Evolutionary conservation across 1,140 invertebrate species (phyloP), one percentile per base, ranked within the genome.

Genomic region (Drosophila grimshawi): DNA sequence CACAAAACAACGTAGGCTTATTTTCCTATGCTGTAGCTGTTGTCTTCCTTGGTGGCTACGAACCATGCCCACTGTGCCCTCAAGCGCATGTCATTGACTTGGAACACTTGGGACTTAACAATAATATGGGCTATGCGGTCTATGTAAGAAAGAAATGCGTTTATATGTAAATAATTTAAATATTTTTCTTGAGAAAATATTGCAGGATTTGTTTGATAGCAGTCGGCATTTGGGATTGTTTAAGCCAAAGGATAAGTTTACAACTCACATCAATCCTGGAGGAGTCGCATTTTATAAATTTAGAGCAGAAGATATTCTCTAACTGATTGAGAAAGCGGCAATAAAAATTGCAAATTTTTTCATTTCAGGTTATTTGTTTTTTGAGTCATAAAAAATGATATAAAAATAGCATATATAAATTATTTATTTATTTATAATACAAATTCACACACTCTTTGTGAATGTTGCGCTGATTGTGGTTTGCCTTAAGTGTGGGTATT

Each of bases 221-320:
- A 70, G 33, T 6, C 10, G 56, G 2, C 5, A 39, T 7, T 39
- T 86, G 49, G 82, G 82, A 1, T 27, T 81, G 29, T 86, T 59
- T 11, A 86, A 68, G 30, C 48, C 61, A n/a, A 56, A 35, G 0
- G 79, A 86, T 39, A 41, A 6, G 27, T 86, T 86, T 32, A 49
- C 5, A 5, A 70, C 76, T 8, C 62, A 57, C 5, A 59, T 86
- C 4, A 86, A 81, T 60, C 78, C 82, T 0, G 52, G 48, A 35
- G 82, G 82, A 19, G 82, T 86, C 4, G 69, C 48, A 0, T 81
- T 86, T 48, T 86, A 70, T 43, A 86, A 79, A 29, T 86, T 86
- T 29, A 73, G 30, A 5, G 43, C 77, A 5, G 4, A 11, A 0
- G 45, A 52, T n/a, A n/a, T 67, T 2, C 81, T 64, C 53, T 86